Conservation (phyloP, 2,113 vertebrate genomes). For the Tragelaphus strepsiceros region DNA sequence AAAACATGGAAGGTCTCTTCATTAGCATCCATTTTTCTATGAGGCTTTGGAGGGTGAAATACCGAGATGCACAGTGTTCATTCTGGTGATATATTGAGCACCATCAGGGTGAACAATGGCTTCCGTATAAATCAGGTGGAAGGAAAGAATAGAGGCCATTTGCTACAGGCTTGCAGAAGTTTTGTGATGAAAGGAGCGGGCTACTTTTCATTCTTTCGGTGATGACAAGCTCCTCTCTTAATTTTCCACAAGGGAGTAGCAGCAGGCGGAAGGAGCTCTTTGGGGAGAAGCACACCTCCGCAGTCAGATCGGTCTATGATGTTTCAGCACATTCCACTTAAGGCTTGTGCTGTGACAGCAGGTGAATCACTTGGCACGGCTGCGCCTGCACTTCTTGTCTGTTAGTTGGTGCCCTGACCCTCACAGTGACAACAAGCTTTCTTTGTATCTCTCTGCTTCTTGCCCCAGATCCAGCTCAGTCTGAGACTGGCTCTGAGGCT, state of each 20-base stretch:
- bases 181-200: constrained; percentile 53
- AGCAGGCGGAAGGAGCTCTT: background rate
- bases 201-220: constrained; percentile 29
- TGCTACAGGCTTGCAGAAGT: constrained; percentile 58
- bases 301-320: background rate
- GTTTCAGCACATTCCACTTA: background rate
- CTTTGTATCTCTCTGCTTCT: background rate
- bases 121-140: constrained; percentile 78
- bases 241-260: constrained; percentile 17
- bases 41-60: constrained; percentile 74
- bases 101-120: constrained; percentile 78
- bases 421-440: background rate
- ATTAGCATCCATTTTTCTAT: constrained; percentile 80
- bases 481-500: background rate
- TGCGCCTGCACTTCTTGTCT: background rate
- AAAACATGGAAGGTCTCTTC: constrained; percentile 60
- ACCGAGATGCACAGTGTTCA: constrained; percentile 52
- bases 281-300: background rate
- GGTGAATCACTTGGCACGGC: background rate
- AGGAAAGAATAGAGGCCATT: constrained; percentile 70
- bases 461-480: too few species aligned
- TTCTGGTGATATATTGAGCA: constrained; percentile 71
- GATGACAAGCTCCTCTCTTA: constrained; percentile 49
- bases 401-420: background rate
- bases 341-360: background rate